Conservation (phyloP, 1,140 invertebrate species). For the Pantala flavescens region DNA sequence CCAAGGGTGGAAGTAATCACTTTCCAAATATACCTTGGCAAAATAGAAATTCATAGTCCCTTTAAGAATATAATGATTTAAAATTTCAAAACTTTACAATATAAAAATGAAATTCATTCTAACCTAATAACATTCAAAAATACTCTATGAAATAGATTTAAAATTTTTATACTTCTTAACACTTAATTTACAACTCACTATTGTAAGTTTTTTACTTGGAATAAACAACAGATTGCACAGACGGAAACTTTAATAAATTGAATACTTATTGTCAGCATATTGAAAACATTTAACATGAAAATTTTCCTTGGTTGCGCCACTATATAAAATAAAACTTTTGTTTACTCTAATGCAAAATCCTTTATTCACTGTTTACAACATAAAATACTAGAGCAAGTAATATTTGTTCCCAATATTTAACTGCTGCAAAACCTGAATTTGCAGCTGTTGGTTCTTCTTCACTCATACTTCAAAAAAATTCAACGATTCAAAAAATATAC, state of each 20-base stretch:
- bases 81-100: neutral
- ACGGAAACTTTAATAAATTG: neutral
- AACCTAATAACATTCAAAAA: neutral
- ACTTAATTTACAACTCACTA: neutral
- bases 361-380: conserved; percentile 5
- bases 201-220: neutral
- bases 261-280: conserved; percentile 7
- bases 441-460: neutral
- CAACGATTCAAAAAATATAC: neutral
- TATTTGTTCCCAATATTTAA: conserved; percentile 8
- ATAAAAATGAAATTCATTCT: conserved; percentile 5
- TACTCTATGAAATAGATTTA: neutral
- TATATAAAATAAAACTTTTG: conserved; percentile 1
- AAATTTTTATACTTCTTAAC: neutral
- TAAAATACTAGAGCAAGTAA: conserved; percentile 4
- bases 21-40: neutral
- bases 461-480: neutral
- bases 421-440: neutral
- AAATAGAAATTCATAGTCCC: neutral
- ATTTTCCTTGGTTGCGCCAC: neutral
- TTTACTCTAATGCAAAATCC: conserved; percentile 10
- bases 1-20: neutral
- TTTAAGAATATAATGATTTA: neutral
- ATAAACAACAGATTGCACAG: neutral
- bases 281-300: conserved; percentile 6